Conservation (phyloP, 2,888 invertebrate genomes). For the Tridacna gigas region DNA sequence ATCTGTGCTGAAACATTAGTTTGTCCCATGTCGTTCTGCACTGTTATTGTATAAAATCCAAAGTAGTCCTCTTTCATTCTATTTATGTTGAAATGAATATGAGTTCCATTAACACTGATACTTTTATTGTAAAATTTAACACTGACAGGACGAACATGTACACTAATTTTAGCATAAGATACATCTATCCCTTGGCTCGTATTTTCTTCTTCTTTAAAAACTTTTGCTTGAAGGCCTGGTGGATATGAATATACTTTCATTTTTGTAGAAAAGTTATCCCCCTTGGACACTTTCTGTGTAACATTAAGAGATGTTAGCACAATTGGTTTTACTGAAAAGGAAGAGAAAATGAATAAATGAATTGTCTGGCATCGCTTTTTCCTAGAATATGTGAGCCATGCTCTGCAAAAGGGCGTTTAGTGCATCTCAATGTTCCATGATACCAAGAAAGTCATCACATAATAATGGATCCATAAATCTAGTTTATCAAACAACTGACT, state of each 20-base stretch:
- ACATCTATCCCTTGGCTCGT: not conserved
- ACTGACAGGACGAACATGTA: not conserved
- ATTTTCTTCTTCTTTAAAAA: not conserved
- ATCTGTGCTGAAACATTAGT: not conserved
- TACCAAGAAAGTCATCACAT: too few relatives aligned
- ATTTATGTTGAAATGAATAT: not conserved
- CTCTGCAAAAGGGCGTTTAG: too few relatives aligned
- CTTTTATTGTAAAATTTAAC: not conserved
- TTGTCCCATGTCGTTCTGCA: not conserved
- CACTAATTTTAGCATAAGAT: not conserved
- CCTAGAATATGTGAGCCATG: too few relatives aligned
- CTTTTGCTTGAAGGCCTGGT: not conserved
- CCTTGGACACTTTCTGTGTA: not conserved
- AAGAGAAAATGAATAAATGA: not conserved
- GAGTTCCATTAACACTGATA: not conserved
- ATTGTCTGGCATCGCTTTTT: too few relatives aligned
- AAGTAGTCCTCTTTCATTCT: slow-evolving; percentile 23
- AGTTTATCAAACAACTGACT: too few relatives aligned
- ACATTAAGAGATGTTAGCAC: not conserved
- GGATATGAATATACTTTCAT: not conserved
- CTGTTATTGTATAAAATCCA: not conserved
- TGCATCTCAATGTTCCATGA: too few relatives aligned
- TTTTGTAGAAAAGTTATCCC: not conserved
- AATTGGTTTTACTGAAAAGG: slow-evolving; percentile 3
- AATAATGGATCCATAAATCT: too few relatives aligned